phyloP scores from a whole-genome alignment of 2,888 invertebrate species.

The Caenorhabditis auriculariae region DNA sequence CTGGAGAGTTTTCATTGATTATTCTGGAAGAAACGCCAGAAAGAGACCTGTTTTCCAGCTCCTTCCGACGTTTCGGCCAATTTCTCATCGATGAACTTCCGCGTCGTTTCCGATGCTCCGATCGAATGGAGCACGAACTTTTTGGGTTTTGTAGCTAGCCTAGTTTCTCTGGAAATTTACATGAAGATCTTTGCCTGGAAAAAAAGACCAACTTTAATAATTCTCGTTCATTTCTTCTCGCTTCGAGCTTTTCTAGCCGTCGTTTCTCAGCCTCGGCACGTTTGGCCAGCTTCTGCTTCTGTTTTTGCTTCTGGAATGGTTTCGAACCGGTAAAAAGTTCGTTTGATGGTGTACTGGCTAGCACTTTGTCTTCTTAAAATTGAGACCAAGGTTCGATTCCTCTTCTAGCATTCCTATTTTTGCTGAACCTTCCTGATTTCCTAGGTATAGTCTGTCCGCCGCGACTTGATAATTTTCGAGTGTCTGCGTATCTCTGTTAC shows the following conservation, averaged over 20 bases:
- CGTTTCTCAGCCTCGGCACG: conserved; percentile 1
- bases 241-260: conserved; percentile 12
- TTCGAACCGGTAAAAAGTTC: no score
- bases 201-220: conserved; percentile 26
- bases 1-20: no score
- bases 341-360: neutral
- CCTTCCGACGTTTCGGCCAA: no score
- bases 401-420: neutral
- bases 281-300: neutral
- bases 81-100: conserved; percentile 37
- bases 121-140: conserved; percentile 40
- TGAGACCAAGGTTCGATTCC: neutral
- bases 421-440: no score
- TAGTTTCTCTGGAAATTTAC: conserved; percentile 15
- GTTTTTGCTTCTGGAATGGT: neutral
- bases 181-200: neutral
- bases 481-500: no score
- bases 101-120: conserved; percentile 32
- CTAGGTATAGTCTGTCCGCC: no score
- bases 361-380: neutral
- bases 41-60: no score
- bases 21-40: no score
- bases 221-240: conserved; percentile 25
- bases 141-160: conserved; percentile 27
- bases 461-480: no score